Percentiles rank a stretch among this genome's conserved stretches.
phyloP scores from a whole-genome alignment of 2,113 vertebrate species.

The Carassius carassius region DNA sequence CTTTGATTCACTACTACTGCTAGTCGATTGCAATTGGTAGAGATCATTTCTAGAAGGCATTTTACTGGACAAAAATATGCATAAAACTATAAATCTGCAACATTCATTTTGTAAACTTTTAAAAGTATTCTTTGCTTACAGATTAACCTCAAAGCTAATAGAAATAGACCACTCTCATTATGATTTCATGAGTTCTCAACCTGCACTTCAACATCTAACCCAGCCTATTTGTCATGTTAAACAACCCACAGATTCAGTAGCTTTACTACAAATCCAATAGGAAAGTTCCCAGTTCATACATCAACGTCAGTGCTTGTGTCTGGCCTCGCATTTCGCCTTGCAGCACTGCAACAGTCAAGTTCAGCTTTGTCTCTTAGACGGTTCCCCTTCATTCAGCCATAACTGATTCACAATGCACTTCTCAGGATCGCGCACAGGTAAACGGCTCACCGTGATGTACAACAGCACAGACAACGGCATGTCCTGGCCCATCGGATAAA shows the following conservation, averaged over 20 bases:
- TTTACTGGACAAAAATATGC: not conserved
- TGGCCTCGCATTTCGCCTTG: not conserved
- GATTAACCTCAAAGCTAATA: not conserved
- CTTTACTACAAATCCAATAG: not conserved
- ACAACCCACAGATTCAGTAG: not conserved
- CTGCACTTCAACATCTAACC: not conserved
- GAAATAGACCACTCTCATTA: not conserved
- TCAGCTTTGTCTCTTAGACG: not conserved
- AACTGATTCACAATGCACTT: constrained; percentile 7
- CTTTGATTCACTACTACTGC: not conserved
- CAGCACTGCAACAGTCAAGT: not conserved
- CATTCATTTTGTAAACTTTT: not conserved
- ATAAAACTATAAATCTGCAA: not conserved
- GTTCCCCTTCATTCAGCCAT: not conserved
- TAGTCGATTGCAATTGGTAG: not conserved
- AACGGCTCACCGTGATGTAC: not conserved
- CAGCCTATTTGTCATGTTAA: not conserved
- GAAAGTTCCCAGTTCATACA: constrained; percentile 15
- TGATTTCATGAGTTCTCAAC: not conserved
- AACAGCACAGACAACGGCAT: constrained; percentile 47
- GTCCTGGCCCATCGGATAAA: constrained; percentile 63
- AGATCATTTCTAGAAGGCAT: not conserved
- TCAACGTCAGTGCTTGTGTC: not conserved
- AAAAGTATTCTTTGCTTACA: not conserved
- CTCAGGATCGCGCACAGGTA: not conserved